Evolutionary conservation across 2,888 invertebrate genomes (phyloP), one percentile per base, ranked within the genome.

Genomic region (Lasioglossum pauxillum): DNA sequence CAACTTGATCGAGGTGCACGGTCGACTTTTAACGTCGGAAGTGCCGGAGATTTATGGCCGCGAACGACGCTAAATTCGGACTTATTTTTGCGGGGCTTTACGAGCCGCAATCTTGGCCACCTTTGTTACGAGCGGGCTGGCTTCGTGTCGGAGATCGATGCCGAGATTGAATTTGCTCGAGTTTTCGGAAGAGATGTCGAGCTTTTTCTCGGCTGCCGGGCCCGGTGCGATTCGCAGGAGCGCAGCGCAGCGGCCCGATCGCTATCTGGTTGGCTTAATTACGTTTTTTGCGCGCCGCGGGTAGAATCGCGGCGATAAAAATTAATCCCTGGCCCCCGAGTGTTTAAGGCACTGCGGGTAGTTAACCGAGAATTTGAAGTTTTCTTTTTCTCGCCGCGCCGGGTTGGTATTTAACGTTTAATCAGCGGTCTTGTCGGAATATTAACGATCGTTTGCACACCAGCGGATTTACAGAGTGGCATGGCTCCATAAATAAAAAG

Each of bases 1-100:
- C 64, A 60, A 74, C 67, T 49, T 76, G 78, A 81, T 82, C 88
- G 84, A 80, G 85, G 76, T 82, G 46, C 77, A 81, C 79, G 16
- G 27, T 53, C 77, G 84, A 88, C 82, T 83, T 81, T 88, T 83
- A 78, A 83, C 82, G 87, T 87, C 88, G 85, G 88, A 88, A 87
- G 80, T 78, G 38, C 27, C n/a, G 4, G 53, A 78, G 84, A 88
- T 88, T 88, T 88, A 88, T 87, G 71, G 46, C 73, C 85, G 67
- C 76, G 75, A 75, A 69, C 81, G 69, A 78, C 64, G 78, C 57
- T 86, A 84, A 86, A 91, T 86, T 90, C 82, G 82, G 73, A 71
- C 78, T 81, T 85, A 79, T 82, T 85, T 86, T 85, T 53, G 82
- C 49, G 31, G 35, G 69, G 49, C 77, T 85, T 82, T 87, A 85